Conservation (phyloP, 2,888 invertebrate genomes). For the Lasioglossum leucozonium region DNA sequence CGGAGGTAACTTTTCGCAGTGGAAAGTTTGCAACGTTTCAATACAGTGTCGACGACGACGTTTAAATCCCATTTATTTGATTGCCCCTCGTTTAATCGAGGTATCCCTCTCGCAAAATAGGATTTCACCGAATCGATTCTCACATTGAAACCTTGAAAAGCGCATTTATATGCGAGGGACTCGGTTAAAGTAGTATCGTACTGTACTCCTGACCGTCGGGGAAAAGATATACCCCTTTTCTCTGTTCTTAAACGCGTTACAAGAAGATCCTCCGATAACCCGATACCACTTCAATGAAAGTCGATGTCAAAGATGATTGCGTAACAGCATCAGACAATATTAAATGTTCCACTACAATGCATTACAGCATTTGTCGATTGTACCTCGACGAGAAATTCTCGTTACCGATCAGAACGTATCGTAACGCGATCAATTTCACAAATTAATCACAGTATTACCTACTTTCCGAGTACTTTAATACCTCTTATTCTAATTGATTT, state of each 20-base stretch:
- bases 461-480: neutral
- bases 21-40: conserved; percentile 45
- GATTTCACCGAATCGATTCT: conserved; percentile 55
- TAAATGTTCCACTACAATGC: neutral
- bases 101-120: conserved; percentile 64
- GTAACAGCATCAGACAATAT: neutral
- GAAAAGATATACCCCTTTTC: neutral
- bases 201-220: conserved; percentile 16
- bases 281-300: conserved; percentile 18
- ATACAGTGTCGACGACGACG: conserved; percentile 67
- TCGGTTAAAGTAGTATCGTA: conserved; percentile 36
- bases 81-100: conserved; percentile 75
- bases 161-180: conserved; percentile 60
- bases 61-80: conserved; percentile 78
- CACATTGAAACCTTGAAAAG: conserved; percentile 42
- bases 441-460: neutral
- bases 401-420: neutral
- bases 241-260: conserved; percentile 5
- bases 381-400: neutral
- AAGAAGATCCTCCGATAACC: neutral
- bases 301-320: conserved; percentile 14
- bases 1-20: conserved; percentile 36
- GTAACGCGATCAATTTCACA: neutral
- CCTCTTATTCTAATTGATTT: neutral
- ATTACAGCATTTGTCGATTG: neutral